These are phyloP conservation scores for Cyphomyrus discorhynchus DNA, from an alignment of 2,113 vertebrate genomes.

Conservation along the genomic window DNA sequence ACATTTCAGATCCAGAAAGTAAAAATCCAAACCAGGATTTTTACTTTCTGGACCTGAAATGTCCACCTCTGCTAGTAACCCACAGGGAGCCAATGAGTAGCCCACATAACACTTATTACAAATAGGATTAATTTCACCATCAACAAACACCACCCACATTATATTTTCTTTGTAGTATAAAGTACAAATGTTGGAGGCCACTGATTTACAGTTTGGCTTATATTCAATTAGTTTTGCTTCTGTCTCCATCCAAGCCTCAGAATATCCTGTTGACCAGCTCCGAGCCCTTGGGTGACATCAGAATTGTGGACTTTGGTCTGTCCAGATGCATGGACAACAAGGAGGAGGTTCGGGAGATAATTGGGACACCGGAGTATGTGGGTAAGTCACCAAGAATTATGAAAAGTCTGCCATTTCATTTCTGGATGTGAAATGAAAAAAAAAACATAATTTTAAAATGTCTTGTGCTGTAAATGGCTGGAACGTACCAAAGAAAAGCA, in stretches of 20 bases:
- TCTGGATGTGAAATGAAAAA: not conserved
- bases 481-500: not conserved
- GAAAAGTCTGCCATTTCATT: not conserved
- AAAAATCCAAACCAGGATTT: too few species aligned
- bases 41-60: too few species aligned
- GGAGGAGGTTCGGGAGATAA: constrained; percentile 84
- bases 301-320: constrained; percentile 92
- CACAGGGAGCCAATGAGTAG: not conserved
- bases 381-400: constrained; percentile 56
- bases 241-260: constrained; percentile 68
- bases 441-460: not conserved
- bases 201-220: not conserved
- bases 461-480: not conserved
- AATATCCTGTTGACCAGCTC: constrained; percentile 83
- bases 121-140: not conserved
- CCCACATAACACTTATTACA: not conserved
- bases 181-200: not conserved
- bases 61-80: too few species aligned
- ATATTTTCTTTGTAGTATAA: not conserved
- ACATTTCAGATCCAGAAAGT: too few species aligned
- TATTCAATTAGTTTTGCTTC: not conserved
- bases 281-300: constrained; percentile 79
- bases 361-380: constrained; percentile 92
- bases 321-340: constrained; percentile 80
- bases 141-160: not conserved